Evolutionary conservation across 2,797 vertebrate species (phyloP), one percentile per base, ranked within the genome.

Genomic region (Clarias pachynema): DNA sequence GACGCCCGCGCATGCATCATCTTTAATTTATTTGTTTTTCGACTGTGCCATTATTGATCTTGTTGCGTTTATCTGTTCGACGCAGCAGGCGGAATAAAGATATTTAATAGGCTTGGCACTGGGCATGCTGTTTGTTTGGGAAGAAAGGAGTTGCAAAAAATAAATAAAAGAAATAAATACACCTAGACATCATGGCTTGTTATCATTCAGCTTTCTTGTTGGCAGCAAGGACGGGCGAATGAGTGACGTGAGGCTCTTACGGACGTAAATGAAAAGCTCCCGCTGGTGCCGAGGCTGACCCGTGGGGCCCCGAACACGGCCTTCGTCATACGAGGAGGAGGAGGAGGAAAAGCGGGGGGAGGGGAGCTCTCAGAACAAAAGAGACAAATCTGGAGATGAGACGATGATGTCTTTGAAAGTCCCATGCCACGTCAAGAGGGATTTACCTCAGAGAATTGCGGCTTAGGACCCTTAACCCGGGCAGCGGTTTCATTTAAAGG

Each of bases 221-320:
- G 90, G 92, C 93, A 93, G 92, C 88, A 78, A 80, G 88, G 89
- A 89, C 90, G 91, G 87, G 66, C 80, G 90, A 88, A 84, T 90
- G 90, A 93, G 88, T 92, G 93, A 92, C 90, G 88, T 92, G 90
- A 91, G 89, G 91, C 86, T 89, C 91, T 78, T 95, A 94, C 93
- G 93, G 94, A 94, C 93, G 93, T 93, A 93, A 93, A 93, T 92
- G 90, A 95, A 95, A 95, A 94, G 92, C 95, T 91, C 93, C 93
- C 93, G 92, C 88, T 91, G 92, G 90, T 66, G 87, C 92, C 90
- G 89, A 12, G 20, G 66, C 82, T 89, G 89, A 90, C 86, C 89
- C 62, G 74, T 65, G 66, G 44, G 82, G 65, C 87, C 87, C 62
- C 37, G 26, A 87, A 89, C 87, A 86, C 87, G 88, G 85, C 79